phyloP scores from a whole-genome alignment of 2,888 invertebrate genomes.

The Hypolimnas misippus region DNA sequence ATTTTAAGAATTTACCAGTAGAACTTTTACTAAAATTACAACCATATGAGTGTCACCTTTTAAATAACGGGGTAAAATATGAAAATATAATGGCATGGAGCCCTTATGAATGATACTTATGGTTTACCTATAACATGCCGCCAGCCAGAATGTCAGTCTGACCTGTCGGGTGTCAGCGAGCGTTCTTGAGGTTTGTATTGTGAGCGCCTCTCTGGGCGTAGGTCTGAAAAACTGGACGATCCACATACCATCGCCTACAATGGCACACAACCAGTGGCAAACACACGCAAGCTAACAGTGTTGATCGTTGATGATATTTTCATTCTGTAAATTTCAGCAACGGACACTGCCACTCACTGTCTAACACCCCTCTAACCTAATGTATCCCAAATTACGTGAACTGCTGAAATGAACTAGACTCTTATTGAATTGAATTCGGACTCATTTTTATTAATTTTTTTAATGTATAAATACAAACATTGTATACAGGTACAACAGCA shows the following conservation, averaged over 20 bases:
- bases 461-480: constrained; percentile 16
- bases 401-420: constrained; percentile 63
- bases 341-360: constrained; percentile 76
- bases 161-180: constrained; percentile 75
- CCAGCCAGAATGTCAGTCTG: constrained; percentile 77
- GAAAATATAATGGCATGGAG: constrained; percentile 69
- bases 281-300: constrained; percentile 70
- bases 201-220: constrained; percentile 80
- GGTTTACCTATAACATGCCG: constrained; percentile 83
- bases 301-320: constrained; percentile 78
- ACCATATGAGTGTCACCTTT: constrained; percentile 51
- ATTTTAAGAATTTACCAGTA: neutral
- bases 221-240: constrained; percentile 84
- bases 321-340: constrained; percentile 79
- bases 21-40: constrained; percentile 17
- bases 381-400: constrained; percentile 59
- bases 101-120: constrained; percentile 83
- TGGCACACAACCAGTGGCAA: constrained; percentile 77
- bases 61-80: constrained; percentile 53
- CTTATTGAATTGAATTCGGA: constrained; percentile 58
- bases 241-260: constrained; percentile 83
- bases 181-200: constrained; percentile 73
- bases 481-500: constrained; percentile 46
- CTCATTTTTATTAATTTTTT: constrained; percentile 19
- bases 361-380: constrained; percentile 60